These are phyloP conservation scores for Pristis pectinata DNA, from an alignment of 2,797 vertebrate species.

Conservation along the genomic window DNA sequence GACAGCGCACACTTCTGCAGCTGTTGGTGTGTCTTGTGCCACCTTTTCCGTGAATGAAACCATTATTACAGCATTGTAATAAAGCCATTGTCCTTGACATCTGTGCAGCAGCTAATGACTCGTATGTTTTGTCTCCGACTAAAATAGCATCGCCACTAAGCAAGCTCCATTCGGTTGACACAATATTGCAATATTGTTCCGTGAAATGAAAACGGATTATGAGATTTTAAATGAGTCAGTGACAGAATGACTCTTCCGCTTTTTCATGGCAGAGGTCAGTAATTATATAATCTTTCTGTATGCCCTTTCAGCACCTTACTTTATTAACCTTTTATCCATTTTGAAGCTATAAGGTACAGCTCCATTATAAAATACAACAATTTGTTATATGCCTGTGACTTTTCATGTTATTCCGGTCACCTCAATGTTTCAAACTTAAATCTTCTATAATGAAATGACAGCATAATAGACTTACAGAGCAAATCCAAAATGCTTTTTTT, in stretches of 20 bases:
- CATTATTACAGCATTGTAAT: not conserved
- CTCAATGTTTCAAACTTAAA: conserved; percentile 28
- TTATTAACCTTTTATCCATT: conserved; percentile 31
- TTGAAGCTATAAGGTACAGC: conserved; percentile 5
- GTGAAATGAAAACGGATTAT: conserved; percentile 28
- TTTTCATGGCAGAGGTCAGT: conserved; percentile 27
- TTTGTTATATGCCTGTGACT: conserved; percentile 29
- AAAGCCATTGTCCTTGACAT: conserved; percentile 27
- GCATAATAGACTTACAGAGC: conserved; percentile 5
- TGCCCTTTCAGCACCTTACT: conserved; percentile 35
- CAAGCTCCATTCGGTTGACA: conserved; percentile 8
- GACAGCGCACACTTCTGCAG: not conserved
- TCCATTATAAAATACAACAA: conserved; percentile 35
- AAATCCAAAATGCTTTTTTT: conserved; percentile 15
- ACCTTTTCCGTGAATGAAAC: not conserved
- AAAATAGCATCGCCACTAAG: not conserved
- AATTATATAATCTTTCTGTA: conserved; percentile 34
- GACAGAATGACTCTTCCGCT: conserved; percentile 15
- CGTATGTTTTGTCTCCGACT: conserved; percentile 9
- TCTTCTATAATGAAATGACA: conserved; percentile 24
- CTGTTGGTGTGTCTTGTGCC: not conserved
- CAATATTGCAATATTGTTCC: conserved; percentile 27
- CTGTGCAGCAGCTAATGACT: not conserved
- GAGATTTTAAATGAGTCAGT: conserved; percentile 27
- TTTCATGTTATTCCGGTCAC: not conserved